Base-by-base conservation (phyloP, 2,888 invertebrate genomes). In the Andrena dorsata region DNA sequence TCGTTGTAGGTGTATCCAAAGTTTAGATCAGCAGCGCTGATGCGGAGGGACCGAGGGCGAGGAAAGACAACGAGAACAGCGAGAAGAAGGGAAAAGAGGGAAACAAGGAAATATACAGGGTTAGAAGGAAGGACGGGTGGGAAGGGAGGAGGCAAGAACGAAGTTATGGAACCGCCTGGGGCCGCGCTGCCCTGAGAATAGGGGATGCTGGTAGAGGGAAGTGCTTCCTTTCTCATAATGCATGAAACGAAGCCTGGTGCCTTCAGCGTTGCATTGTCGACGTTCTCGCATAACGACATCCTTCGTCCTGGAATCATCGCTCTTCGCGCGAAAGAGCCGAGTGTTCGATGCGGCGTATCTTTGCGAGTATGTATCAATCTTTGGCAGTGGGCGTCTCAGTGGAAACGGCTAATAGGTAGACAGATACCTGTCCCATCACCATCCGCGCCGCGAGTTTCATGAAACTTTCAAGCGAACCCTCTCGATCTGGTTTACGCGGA, bases 111-210 rank as follows among this genome's bases (percentile, higher is more conserved):
- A 76, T 73, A 56, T 23, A 32, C 28, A 35, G 73, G 4, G 68
- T 70, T 53, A 65, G 56, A 53, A 23, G 64, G 53, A 63, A 49
- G 69, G 13, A 3, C 28, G 26, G 41, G 63, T 16, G 69, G 63
- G 20, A 23, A 30, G 65, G 7, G 58, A 58, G 49, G 28, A 76
- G 72, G 81, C 63, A 85, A 74, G 83, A 87, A 83, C 78, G 70
- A 88, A 88, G 87, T 88, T 88, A 88, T 83, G 79, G 88, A 83
- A 86, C 76, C 66, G 82, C 83, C 83, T 74, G 73, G 77, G 88
- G 86, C 64, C 32, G 73, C 72, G 73, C 65, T 75, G 74, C 63
- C 68, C 81, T 41, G 80, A 75, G 82, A 85, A 86, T 65, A 84
- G 76, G 85, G 77, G 86, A 79, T 72, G 70, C 72, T 63, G 72